These are phyloP conservation scores for Leptinotarsa haldemani DNA, from an alignment of 2,888 invertebrate species.

Conservation along the genomic window DNA sequence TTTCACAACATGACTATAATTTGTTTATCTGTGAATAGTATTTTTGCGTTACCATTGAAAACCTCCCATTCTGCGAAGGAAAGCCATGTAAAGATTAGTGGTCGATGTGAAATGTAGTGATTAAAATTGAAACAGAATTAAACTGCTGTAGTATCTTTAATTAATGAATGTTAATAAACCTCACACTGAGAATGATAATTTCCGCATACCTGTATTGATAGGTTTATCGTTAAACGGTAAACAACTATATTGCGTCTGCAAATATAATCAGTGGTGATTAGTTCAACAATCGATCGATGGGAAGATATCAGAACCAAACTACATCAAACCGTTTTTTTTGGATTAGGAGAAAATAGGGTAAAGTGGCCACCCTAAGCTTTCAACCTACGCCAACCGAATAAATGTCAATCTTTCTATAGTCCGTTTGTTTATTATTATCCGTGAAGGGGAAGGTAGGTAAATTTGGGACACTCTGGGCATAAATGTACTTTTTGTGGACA, in stretches of 20 bases:
- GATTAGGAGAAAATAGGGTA: no score
- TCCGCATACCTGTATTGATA: constrained; percentile 24
- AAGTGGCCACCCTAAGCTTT: no score
- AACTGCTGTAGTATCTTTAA: constrained; percentile 18
- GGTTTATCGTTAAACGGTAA: neutral
- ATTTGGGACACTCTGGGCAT: no score
- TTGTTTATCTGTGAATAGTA: constrained; percentile 15
- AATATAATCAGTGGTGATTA: neutral
- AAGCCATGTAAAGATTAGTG: constrained; percentile 4
- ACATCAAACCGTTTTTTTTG: no score
- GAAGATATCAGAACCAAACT: no score
- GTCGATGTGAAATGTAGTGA: constrained; percentile 10
- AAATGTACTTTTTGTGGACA: no score
- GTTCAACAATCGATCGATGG: no score
- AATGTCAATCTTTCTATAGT: no score
- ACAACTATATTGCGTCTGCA: neutral
- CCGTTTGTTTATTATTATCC: no score
- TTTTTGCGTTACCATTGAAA: constrained; percentile 14
- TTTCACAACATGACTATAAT: constrained; percentile 17
- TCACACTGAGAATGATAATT: constrained; percentile 17
- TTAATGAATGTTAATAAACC: constrained; percentile 18
- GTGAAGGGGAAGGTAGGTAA: no score
- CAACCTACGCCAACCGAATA: no score
- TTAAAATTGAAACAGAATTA: neutral
- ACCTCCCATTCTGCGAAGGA: constrained; percentile 2